These are phyloP conservation scores for Enteromius fasciolatus DNA, from an alignment of 2,797 vertebrate species.

Conservation along the genomic window DNA sequence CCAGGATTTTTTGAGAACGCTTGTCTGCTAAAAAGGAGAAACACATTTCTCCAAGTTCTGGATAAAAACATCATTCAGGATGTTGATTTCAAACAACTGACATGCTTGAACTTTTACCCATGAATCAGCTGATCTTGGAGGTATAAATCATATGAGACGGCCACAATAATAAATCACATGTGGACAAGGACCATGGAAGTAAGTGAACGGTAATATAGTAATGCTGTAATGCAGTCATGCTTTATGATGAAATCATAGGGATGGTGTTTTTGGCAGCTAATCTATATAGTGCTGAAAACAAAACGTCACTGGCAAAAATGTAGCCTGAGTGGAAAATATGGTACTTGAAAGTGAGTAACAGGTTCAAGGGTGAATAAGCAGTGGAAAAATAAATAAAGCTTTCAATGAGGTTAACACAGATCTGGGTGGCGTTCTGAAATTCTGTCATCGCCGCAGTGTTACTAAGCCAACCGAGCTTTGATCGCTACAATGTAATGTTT, in stretches of 20 bases:
- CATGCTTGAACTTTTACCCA: slow-evolving; percentile 31
- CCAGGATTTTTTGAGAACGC: slow-evolving; percentile 31
- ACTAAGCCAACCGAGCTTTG: slow-evolving; percentile 59
- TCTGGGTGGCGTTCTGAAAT: slow-evolving; percentile 52
- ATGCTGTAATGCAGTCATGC: slow-evolving; percentile 35
- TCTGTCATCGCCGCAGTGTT: slow-evolving; percentile 58
- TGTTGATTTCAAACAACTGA: slow-evolving; percentile 66
- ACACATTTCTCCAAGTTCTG: slow-evolving; percentile 30
- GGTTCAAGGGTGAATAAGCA: slow-evolving; percentile 31
- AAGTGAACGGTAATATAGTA: slow-evolving; percentile 15
- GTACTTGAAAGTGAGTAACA: slow-evolving; percentile 27
- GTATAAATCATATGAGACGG: slow-evolving; percentile 42
- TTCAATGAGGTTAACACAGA: slow-evolving; percentile 15
- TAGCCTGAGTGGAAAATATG: slow-evolving; percentile 18
- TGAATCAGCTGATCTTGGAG: slow-evolving; percentile 2
- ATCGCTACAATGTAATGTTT: slow-evolving; percentile 58
- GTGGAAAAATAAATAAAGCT: slow-evolving; percentile 41
- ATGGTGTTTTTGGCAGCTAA: slow-evolving; percentile 33
- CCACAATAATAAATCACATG: slow-evolving; percentile 9
- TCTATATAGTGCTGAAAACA: background rate
- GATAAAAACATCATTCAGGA: slow-evolving; percentile 23
- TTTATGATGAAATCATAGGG: slow-evolving; percentile 43
- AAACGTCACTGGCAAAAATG: slow-evolving; percentile 20
- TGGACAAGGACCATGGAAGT: slow-evolving; percentile 15
- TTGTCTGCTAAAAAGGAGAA: slow-evolving; percentile 38